Percentiles rank a stretch among this genome's conserved stretches.
phyloP scores from a whole-genome alignment of 1,140 invertebrate genomes.

The Drosophila nasuta region DNA sequence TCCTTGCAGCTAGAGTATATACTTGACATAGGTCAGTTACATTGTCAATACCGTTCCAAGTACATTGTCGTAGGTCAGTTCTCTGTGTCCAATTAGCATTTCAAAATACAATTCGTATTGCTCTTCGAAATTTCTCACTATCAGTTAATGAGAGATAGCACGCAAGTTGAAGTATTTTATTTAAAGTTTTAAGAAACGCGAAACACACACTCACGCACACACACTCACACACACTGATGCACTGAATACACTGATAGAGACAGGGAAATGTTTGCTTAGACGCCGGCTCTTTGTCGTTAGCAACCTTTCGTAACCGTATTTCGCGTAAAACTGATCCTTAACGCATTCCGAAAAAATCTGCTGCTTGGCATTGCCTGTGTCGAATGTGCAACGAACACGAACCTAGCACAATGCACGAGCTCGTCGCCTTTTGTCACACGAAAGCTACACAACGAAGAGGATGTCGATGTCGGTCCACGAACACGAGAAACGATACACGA shows the following conservation, averaged over 20 bases:
- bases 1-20: neutral
- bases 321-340: conserved; percentile 85
- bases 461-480: conserved; percentile 32
- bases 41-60: neutral
- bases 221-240: conserved; percentile 41
- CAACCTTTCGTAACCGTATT: conserved; percentile 84
- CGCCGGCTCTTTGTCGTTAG: conserved; percentile 69
- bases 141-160: neutral
- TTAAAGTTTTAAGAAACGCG: conserved; percentile 28
- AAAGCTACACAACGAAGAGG: conserved; percentile 25
- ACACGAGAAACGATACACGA: conserved; percentile 58
- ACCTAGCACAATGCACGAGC: conserved; percentile 73
- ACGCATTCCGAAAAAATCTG: conserved; percentile 79
- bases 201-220: conserved; percentile 29
- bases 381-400: conserved; percentile 80
- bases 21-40: conserved; percentile 59
- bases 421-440: neutral
- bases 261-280: conserved; percentile 64
- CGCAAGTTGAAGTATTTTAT: neutral
- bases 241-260: conserved; percentile 36
- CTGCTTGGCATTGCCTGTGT: conserved; percentile 56
- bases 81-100: conserved; percentile 6
- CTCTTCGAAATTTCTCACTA: conserved; percentile 12
- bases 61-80: conserved; percentile 56
- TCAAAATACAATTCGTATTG: neutral